These are phyloP conservation scores for Leptinotarsa lineolata DNA, from an alignment of 1,140 invertebrate species.

Conservation along the genomic window DNA sequence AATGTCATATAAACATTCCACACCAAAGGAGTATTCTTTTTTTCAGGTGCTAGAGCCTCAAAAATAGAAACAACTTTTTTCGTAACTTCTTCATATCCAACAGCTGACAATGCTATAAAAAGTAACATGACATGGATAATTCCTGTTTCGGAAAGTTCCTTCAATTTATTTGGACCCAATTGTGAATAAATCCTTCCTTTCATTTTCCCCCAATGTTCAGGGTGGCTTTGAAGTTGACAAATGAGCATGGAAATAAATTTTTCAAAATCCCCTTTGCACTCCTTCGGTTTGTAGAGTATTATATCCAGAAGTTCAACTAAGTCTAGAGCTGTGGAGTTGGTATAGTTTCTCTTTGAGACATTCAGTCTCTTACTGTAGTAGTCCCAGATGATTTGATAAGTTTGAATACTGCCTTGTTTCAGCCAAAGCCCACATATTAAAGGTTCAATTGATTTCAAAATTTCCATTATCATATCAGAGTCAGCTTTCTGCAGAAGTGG, in stretches of 20 bases:
- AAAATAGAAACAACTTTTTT: constrained; percentile 47
- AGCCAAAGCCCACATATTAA: constrained; percentile 44
- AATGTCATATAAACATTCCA: constrained; percentile 49
- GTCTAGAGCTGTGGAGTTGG: constrained; percentile 29
- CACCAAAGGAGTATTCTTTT: constrained; percentile 34
- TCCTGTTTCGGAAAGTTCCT: constrained; percentile 44
- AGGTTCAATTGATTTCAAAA: constrained; percentile 43
- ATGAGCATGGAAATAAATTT: constrained; percentile 46
- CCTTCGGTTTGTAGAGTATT: constrained; percentile 33
- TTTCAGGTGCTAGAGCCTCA: constrained; percentile 41
- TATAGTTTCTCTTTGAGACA: constrained; percentile 34
- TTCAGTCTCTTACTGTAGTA: constrained; percentile 50
- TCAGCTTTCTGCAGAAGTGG: constrained; percentile 30
- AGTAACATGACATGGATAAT: constrained; percentile 45
- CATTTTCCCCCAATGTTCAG: constrained; percentile 50
- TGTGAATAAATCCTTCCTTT: constrained; percentile 52
- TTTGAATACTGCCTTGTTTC: constrained; percentile 42
- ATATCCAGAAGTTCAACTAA: constrained; percentile 37
- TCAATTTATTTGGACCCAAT: constrained; percentile 48
- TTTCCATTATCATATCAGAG: constrained; percentile 28
- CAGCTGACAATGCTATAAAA: constrained; percentile 41
- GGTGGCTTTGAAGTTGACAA: constrained; percentile 44
- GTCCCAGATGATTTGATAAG: constrained; percentile 48
- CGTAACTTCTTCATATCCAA: constrained; percentile 46
- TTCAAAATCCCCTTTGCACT: constrained; percentile 46